Base-by-base conservation (phyloP, 1,140 invertebrate genomes). In the Mactra quadrangularis region DNA sequence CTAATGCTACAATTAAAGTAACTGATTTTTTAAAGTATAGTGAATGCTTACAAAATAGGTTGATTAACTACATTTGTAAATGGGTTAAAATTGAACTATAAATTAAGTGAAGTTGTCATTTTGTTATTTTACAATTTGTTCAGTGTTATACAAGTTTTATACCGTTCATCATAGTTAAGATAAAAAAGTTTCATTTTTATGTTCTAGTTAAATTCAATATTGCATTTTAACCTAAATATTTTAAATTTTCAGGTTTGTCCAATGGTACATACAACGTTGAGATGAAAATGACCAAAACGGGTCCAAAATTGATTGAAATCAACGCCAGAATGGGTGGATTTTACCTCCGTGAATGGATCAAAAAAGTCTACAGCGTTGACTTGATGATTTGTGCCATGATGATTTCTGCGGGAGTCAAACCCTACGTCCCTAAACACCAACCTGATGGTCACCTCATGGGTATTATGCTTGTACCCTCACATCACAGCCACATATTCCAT, bases 241-340 rank as follows among this genome's bases (percentile, higher is more conserved):
- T 3, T 74, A n/a, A n/a, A n/a, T 27, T 31, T 62, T 1, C 31
- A 77, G 76, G 87, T 17, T 66, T 89, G 13, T 50, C 53, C 22
- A 85, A 82, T 15, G 89, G 87, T 1, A 86, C 86, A n/a, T 89
- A 87, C 60, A 89, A 89, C 72, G 86, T 89, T 7, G 87, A 88
- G 62, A 82, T 89, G 74, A 86, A 82, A 47, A 86, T 88, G 89
- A 86, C 87, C 1, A 41, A 59, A 9, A 74, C 71, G 4, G 89
- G 89, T 4, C 89, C 89, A 50, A 87, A 86, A 62, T 75, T 89
- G 15, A 68, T 88, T 7, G 89, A 89, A 64, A 85, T 89, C 22
- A 89, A 89, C 62, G 86, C 84, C 0, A 57, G 89, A 38, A 89
- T 89, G 87, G 87, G 87, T 3, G 89, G 89, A 3, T 86, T 86